Percentiles rank a stretch among this genome's conserved stretches.
Conservation (phyloP, 2,888 invertebrate genomes). For the Epistrophe grossulariae region DNA sequence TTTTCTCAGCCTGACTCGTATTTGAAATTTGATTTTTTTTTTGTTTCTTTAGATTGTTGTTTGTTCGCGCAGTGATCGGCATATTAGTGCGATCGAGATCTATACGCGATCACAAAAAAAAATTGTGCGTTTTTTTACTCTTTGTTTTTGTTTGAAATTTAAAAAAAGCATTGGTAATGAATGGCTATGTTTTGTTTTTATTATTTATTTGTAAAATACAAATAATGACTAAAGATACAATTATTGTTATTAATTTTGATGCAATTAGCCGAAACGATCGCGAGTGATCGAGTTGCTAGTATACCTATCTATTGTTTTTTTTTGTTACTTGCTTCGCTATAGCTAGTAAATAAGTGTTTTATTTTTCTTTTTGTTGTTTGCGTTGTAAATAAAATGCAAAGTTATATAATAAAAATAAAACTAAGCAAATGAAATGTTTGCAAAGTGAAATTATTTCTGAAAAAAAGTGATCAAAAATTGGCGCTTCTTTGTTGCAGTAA, state of each 20-base stretch:
- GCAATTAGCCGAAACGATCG: slow-evolving; percentile 48
- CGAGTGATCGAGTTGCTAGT: slow-evolving; percentile 46
- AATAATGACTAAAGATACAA: slow-evolving; percentile 13
- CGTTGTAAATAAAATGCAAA: slow-evolving; percentile 19
- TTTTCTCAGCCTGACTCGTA: slow-evolving; percentile 23
- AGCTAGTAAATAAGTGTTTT: slow-evolving; percentile 38
- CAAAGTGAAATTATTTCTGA: slow-evolving; percentile 26
- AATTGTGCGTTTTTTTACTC: slow-evolving; percentile 30
- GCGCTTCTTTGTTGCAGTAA: slow-evolving; percentile 48
- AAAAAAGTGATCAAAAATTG: slow-evolving; percentile 39
- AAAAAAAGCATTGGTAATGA: slow-evolving; percentile 33
- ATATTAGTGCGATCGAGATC: slow-evolving; percentile 5
- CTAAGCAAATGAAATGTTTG: background rate
- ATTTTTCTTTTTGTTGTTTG: background rate
- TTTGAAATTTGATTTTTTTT: background rate
- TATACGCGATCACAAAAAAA: slow-evolving; percentile 6
- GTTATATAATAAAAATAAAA: slow-evolving; percentile 14
- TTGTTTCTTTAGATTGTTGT: slow-evolving; percentile 5
- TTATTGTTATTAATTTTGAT: slow-evolving; percentile 22
- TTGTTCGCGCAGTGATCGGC: slow-evolving; percentile 18
- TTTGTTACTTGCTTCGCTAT: slow-evolving; percentile 27
- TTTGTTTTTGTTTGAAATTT: slow-evolving; percentile 9
- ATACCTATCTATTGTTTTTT: background rate
- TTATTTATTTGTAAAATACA: background rate
- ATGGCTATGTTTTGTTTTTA: slow-evolving; percentile 7